Evolutionary conservation across 2,888 invertebrate genomes (phyloP).

Genomic region (Acanthosepion pharaonis): DNA sequence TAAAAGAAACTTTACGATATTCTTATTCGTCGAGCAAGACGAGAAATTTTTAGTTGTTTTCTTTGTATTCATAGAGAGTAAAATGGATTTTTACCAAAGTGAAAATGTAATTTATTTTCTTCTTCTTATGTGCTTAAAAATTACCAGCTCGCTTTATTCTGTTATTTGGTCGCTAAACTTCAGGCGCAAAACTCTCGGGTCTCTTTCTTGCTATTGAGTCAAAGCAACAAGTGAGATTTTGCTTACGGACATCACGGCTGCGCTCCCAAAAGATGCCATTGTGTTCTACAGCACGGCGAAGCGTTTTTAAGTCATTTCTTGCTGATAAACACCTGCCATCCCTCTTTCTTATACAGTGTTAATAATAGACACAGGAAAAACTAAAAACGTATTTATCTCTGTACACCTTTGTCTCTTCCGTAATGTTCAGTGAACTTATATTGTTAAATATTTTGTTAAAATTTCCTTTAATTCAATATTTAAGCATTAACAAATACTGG

Average conservation of each 20-base stretch:
- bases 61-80: too few species aligned
- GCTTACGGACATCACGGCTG: not conserved
- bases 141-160: not conserved
- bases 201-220: not conserved
- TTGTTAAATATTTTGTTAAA: too few species aligned
- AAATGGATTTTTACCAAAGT: too few species aligned
- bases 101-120: too few species aligned
- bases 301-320: not conserved
- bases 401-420: not conserved
- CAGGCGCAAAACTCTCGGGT: not conserved
- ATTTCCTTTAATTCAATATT: too few species aligned
- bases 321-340: not conserved
- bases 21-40: too few species aligned
- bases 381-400: not conserved
- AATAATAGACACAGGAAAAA: not conserved
- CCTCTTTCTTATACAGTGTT: not conserved
- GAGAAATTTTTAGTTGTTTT: too few species aligned
- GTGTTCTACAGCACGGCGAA: not conserved
- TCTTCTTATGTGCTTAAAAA: not conserved
- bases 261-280: not conserved
- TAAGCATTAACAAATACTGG: too few species aligned
- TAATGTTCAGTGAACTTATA: not conserved
- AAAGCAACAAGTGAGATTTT: not conserved
- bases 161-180: not conserved
- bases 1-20: too few species aligned